Evolutionary conservation across 2,113 vertebrate genomes (phyloP), one percentile per base, ranked within the genome.

Genomic region (Struthio camelus): DNA sequence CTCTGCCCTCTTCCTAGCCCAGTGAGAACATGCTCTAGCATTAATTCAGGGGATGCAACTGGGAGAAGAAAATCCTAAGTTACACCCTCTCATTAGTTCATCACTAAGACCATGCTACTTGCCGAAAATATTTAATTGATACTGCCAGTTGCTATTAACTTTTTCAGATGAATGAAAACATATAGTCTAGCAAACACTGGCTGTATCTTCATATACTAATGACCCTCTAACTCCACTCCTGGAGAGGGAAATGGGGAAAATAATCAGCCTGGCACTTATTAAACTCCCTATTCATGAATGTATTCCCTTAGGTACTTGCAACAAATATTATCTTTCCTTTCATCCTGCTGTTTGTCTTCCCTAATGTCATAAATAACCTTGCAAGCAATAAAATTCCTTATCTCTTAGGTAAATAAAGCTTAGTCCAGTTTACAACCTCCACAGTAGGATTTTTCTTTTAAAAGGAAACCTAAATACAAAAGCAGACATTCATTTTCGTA

Each of bases 351-450:
- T 92, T 94, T 91, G 65, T 89, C 64, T 95, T 94, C 16, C 3
- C 25, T 81, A 72, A 67, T 91, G 61, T 85, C 34, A 61, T 92
- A 95, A 96, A 96, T 73, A 95, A 82, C 28, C 36, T 82, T 89
- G n/a, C 11, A 72, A 84, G 62, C 56, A 94, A 91, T 77, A 95
- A 93, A 91, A 83, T 79, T 94, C n/a, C 42, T 93, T 93, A 81
- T 95, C 73, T 95, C n/a, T 78, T 72, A 73, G 12, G 40, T 86
- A 95, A 93, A 93, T 78, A 94, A 87, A 92, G 44, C 36, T 71
- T 70, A 82, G 25, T 25, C 25, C 46, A 24, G 66, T 87, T 91
- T 92, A 94, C 80, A 91, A 73, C 62, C 34, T 88, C 53, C 22
- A 6, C 50, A 44, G 67, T 19, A 66, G 19, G 44, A 61, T 82